Evolutionary conservation across 2,113 vertebrate species (phyloP).

Genomic region (Tapirus terrestris): DNA sequence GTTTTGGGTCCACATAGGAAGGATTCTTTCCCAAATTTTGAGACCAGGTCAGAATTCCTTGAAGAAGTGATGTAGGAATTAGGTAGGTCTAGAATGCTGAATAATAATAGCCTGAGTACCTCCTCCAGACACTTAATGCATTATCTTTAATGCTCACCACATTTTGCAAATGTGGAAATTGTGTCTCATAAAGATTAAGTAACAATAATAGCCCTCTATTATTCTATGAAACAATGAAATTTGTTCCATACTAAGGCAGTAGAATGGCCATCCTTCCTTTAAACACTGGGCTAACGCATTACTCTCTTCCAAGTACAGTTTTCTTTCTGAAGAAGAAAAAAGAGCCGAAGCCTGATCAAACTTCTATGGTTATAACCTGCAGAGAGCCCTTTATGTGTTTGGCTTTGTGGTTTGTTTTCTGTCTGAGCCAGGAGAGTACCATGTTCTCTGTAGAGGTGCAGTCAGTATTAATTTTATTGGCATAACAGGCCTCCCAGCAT

Average conservation of each 20-base stretch:
- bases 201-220: neutral
- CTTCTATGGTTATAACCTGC: neutral
- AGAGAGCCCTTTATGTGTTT: neutral
- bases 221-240: neutral
- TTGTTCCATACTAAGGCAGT: neutral
- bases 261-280: neutral
- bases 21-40: neutral
- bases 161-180: neutral
- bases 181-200: neutral
- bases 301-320: neutral
- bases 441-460: neutral
- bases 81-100: neutral
- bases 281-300: neutral
- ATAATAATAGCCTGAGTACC: neutral
- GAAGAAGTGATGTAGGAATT: neutral
- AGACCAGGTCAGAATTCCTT: neutral
- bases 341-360: neutral
- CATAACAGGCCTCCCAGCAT: neutral
- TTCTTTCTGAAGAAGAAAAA: neutral
- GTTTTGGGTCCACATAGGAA: neutral
- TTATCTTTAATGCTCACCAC: neutral
- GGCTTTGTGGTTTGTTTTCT: conserved; percentile 36
- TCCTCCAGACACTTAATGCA: neutral
- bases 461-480: conserved; percentile 39
- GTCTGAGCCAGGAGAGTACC: neutral